Evolutionary conservation across 2,113 vertebrate genomes (phyloP).

Genomic region (Pygoscelis adeliae): DNA sequence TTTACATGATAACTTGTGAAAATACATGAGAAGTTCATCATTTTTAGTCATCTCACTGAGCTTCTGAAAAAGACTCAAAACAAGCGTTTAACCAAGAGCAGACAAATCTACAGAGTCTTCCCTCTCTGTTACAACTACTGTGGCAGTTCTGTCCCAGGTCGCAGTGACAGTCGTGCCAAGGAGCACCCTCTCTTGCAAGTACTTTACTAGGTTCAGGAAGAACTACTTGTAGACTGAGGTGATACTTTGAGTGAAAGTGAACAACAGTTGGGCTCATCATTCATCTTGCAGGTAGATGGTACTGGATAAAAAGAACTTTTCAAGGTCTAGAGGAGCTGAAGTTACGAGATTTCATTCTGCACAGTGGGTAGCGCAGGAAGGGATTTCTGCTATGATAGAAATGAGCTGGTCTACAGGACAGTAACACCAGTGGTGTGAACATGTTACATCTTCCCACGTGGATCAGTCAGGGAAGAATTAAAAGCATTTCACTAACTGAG

Average conservation of each 20-base stretch:
- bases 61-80: neutral
- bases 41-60: neutral
- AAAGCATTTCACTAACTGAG: neutral
- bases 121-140: neutral
- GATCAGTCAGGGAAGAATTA: neutral
- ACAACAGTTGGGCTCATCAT: neutral
- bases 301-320: neutral
- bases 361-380: fast-evolving
- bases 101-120: neutral
- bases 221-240: neutral
- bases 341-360: neutral
- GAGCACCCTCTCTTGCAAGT: neutral
- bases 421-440: neutral
- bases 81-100: neutral
- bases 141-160: neutral
- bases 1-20: neutral
- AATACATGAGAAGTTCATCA: neutral
- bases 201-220: neutral
- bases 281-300: neutral
- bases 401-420: neutral
- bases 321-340: neutral
- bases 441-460: neutral
- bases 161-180: fast-evolving
- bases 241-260: neutral
- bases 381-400: neutral